Conservation (phyloP, 2,888 invertebrate species). For the Poecilobothrus nobilitatus region DNA sequence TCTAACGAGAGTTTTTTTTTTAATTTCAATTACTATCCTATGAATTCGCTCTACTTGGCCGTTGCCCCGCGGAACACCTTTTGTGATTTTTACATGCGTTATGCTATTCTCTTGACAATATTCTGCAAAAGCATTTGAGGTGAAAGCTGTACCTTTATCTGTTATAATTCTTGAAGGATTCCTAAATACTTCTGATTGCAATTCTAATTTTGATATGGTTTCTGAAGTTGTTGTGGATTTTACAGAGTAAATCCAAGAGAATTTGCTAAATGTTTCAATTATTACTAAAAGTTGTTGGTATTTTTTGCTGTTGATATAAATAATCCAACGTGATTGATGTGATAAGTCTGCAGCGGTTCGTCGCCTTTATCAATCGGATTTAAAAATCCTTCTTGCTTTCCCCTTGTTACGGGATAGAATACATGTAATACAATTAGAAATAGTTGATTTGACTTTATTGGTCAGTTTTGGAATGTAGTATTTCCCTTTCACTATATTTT, state of each 20-base stretch:
- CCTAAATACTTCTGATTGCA: constrained; percentile 32
- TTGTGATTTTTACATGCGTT: constrained; percentile 11
- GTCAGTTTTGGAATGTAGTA: no score
- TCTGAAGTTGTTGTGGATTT: constrained; percentile 28
- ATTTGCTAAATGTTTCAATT: constrained; percentile 33
- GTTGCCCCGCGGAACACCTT: no score
- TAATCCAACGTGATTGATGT: constrained; percentile 18
- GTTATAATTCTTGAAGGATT: constrained; percentile 32
- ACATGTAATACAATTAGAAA: no score
- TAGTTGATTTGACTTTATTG: no score
- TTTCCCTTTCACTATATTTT: no score
- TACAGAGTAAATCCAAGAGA: constrained; percentile 32
- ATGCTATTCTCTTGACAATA: constrained; percentile 17
- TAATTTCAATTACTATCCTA: constrained; percentile 9
- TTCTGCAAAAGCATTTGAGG: constrained; percentile 25
- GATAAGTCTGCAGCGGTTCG: constrained; percentile 18
- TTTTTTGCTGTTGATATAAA: no score
- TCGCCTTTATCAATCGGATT: no score
- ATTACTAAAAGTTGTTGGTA: constrained; percentile 31
- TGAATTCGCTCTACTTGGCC: constrained; percentile 15
- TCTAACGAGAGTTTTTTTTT: no score
- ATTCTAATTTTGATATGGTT: constrained; percentile 28
- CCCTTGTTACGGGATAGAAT: no score
- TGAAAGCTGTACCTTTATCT: constrained; percentile 35
- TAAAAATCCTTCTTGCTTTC: no score